Evolutionary conservation across 2,797 vertebrate genomes (phyloP), one percentile per base, ranked within the genome.

Genomic region (Myotis planiceps): DNA sequence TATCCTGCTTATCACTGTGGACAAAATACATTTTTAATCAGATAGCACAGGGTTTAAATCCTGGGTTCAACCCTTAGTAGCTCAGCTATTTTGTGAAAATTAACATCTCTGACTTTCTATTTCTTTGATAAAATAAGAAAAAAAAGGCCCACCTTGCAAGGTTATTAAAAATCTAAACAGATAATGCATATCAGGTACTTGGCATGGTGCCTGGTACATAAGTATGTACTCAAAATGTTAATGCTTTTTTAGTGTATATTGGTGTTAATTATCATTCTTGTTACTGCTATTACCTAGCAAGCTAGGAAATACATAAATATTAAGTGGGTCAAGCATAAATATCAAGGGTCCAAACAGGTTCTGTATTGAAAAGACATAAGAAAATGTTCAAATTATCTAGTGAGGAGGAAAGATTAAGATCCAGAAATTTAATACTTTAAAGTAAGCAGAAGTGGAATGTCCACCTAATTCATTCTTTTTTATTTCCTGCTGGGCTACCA

Each of bases 111-210:
- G 15, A 81, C 25, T 95, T 86, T 94, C 19, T 79, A 13, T 85
- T 92, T 92, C 42, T 37, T 83, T 80, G 27, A 8, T 78, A 78
- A 94, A 89, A 63, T 80, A 47, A 89, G 37, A 74, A 74, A 75
- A 58, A 79, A 58, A 60, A 60, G 18, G 12, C 1, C 5, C 5
- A n/a, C 27, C 19, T 96, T 27, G 10, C 14, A 89, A 69, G 32
- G 14, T 84, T 76, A 91, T 76, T 90, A 90, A 76, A 14, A 86
- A 71, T 84, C 68, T 87, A 34, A 34, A 84, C 74, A 74, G 23
- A 69, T 72, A 96, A 79, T 51, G 16, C 32, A 63, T 71, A 42
- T 65, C 45, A 87, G 29, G 65, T 86, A 51, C 3, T 94, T 96
- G 66, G 10, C 53, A 69, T 76, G 32, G 19, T 88, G 23, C 23